These are phyloP conservation scores for Clarias gariepinus DNA, from an alignment of 2,113 vertebrate species.

Conservation along the genomic window DNA sequence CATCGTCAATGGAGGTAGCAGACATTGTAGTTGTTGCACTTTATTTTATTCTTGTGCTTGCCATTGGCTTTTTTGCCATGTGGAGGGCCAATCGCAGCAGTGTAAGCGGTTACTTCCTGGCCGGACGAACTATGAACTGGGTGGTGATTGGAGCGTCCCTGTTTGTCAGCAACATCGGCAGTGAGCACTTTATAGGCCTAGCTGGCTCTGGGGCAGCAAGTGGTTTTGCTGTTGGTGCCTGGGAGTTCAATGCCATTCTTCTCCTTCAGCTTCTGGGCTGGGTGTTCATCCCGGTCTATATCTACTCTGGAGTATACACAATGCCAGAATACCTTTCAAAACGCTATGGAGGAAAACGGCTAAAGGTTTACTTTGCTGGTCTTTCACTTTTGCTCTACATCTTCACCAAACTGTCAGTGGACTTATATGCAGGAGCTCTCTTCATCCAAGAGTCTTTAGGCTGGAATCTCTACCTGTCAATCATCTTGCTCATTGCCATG, in stretches of 20 bases:
- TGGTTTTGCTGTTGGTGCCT: slow-evolving; percentile 95
- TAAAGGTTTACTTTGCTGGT: slow-evolving; percentile 92
- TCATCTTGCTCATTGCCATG: slow-evolving; percentile 91
- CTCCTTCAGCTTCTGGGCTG: slow-evolving; percentile 97
- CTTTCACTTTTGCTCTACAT: slow-evolving; percentile 93
- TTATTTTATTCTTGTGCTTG: slow-evolving; percentile 93
- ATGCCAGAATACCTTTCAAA: slow-evolving; percentile 98
- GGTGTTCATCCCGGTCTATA: slow-evolving; percentile 98
- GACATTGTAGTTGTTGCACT: slow-evolving; percentile 94
- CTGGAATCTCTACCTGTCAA: slow-evolving; percentile 95
- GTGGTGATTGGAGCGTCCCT: slow-evolving; percentile 91
- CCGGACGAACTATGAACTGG: slow-evolving; percentile 97
- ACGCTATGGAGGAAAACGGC: slow-evolving; percentile 91
- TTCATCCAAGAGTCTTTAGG: slow-evolving; percentile 98
- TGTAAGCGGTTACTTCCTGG: slow-evolving; percentile 96
- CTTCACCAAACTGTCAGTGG: slow-evolving; percentile 98
- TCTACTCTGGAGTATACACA: slow-evolving; percentile 93
- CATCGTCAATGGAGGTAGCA: slow-evolving; percentile 84
- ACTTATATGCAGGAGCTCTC: slow-evolving; percentile 95
- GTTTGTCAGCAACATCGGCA: slow-evolving; percentile 99
- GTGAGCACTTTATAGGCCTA: slow-evolving; percentile 98
- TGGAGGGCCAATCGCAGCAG: slow-evolving; percentile 96
- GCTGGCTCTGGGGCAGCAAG: slow-evolving; percentile 97
- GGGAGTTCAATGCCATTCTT: slow-evolving; percentile 97
- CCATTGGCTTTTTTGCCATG: slow-evolving; percentile 95